phyloP scores from a whole-genome alignment of 2,797 vertebrate species.

The Xerus rutilus region DNA sequence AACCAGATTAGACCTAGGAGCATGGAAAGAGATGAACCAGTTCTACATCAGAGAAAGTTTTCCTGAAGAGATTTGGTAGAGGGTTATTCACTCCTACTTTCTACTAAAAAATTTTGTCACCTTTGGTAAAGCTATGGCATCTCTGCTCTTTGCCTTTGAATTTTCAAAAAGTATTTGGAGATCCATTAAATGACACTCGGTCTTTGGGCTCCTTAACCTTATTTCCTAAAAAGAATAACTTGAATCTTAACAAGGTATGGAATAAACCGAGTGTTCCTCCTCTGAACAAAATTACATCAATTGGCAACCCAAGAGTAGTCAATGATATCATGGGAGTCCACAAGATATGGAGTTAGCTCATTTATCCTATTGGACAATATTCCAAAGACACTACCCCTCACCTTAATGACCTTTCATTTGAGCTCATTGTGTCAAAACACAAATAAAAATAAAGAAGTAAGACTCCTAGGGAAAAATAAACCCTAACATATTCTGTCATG shows the following conservation, averaged over 20 bases:
- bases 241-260: neutral
- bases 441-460: neutral
- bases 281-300: slow-evolving; percentile 12
- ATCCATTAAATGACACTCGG: neutral
- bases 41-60: neutral
- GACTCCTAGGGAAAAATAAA: slow-evolving; percentile 9
- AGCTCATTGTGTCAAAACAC: neutral
- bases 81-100: neutral
- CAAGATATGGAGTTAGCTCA: neutral
- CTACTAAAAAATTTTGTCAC: neutral
- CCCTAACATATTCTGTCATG: neutral
- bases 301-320: neutral
- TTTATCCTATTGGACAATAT: neutral
- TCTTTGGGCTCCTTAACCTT: neutral
- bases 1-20: neutral
- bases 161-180: neutral
- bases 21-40: neutral
- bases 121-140: neutral
- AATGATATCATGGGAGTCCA: neutral
- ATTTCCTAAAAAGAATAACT: slow-evolving; percentile 17
- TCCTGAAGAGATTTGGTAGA: neutral
- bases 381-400: neutral
- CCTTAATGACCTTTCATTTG: slow-evolving; percentile 1
- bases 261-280: neutral
- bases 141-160: neutral